Percentiles rank a stretch among this genome's conserved stretches.
Evolutionary conservation across 2,113 vertebrate genomes (phyloP).

Genomic region (Excalfactoria chinensis): DNA sequence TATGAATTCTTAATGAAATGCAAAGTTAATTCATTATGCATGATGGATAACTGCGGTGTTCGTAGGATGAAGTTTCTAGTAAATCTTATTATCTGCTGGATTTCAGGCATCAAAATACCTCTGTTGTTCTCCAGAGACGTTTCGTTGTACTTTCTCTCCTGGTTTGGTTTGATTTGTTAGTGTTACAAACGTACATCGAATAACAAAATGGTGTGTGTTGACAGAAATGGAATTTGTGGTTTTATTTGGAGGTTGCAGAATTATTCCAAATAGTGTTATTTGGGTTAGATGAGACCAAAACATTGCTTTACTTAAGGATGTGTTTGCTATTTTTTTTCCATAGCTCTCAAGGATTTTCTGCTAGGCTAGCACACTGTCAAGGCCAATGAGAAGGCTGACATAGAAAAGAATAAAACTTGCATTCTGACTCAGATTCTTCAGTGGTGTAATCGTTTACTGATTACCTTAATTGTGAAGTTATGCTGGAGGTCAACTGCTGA

Average conservation of each 20-base stretch:
- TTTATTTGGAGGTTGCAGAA: not conserved
- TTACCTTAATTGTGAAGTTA: not conserved
- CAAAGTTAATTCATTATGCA: conserved; percentile 39
- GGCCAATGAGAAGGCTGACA: not conserved
- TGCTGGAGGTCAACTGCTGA: not conserved
- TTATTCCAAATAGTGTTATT: not conserved
- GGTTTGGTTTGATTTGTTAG: not conserved
- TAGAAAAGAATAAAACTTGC: not conserved
- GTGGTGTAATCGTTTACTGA: not conserved
- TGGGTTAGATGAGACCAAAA: not conserved
- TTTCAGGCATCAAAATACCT: not conserved
- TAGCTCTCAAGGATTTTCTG: not conserved
- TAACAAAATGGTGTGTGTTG: not conserved
- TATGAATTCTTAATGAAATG: conserved; percentile 45
- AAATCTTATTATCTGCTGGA: not conserved
- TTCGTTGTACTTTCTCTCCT: not conserved
- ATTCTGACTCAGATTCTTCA: not conserved
- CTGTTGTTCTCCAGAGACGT: not conserved
- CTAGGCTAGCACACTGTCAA: not conserved
- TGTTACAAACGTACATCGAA: not conserved
- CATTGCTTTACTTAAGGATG: not conserved
- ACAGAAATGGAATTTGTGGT: not conserved
- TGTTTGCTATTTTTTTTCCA: not conserved
- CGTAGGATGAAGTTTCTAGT: not conserved
- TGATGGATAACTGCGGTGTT: conserved; percentile 45